phyloP scores from a whole-genome alignment of 2,888 invertebrate species.

The Pemphredon lugubris region DNA sequence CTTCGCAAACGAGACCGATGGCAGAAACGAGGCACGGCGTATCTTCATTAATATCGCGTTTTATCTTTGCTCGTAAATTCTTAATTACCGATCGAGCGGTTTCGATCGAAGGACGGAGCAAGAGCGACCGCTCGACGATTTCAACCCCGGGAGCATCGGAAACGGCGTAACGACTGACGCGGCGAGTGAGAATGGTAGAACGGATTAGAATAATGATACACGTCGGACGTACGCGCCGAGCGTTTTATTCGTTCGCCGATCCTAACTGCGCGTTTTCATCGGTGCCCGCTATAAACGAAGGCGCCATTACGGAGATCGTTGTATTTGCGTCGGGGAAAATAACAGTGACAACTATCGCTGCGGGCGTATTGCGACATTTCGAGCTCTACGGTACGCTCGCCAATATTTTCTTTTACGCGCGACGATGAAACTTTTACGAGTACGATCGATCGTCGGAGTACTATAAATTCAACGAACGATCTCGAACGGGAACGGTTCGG shows the following conservation, averaged over 20 bases:
- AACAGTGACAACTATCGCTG: constrained; percentile 11
- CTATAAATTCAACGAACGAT: too few relatives aligned
- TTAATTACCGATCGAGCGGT: constrained; percentile 37
- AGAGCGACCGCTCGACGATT: too few relatives aligned
- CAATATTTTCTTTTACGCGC: constrained; percentile 9
- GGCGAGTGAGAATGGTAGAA: too few relatives aligned
- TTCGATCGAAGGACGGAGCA: constrained; percentile 10
- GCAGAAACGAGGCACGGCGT: constrained; percentile 20
- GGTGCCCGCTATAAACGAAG: constrained; percentile 8
- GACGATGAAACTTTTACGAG: constrained; percentile 32
- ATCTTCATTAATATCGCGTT: constrained; percentile 16
- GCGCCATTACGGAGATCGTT: constrained; percentile 17
- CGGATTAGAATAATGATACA: background rate
- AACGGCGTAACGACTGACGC: too few relatives aligned
- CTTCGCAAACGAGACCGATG: constrained; percentile 20
- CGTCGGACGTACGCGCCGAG: background rate
- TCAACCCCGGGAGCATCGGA: too few relatives aligned
- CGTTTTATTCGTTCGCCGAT: background rate
- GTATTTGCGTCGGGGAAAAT: constrained; percentile 11
- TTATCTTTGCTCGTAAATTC: constrained; percentile 41
- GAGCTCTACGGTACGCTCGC: constrained; percentile 10
- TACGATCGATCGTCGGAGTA: constrained; percentile 6
- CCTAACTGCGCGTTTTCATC: background rate
- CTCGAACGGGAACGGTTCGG: too few relatives aligned
- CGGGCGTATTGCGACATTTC: constrained; percentile 7